Evolutionary conservation across 2,797 vertebrate species (phyloP).

Genomic region (Percopsis omiscomaycus): DNA sequence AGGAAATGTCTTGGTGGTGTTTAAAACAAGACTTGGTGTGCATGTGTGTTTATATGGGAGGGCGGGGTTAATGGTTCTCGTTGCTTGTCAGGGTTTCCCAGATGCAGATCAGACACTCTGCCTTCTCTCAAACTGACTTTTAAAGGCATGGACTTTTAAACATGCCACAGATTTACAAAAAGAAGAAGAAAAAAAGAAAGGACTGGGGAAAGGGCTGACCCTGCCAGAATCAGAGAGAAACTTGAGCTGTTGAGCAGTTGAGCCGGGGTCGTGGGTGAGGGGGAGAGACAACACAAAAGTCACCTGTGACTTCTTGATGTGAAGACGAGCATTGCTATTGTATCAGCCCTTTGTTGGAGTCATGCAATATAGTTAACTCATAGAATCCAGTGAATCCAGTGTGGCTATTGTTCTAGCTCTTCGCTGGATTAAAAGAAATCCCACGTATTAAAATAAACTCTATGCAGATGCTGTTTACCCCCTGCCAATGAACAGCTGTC

Average conservation of each 20-base stretch:
- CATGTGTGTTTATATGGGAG: neutral
- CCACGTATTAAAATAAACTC: slow-evolving; percentile 8
- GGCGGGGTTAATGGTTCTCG: neutral
- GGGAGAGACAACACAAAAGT: neutral
- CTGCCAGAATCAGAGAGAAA: slow-evolving; percentile 13
- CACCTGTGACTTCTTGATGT: neutral
- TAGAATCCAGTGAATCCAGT: neutral
- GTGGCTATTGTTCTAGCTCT: slow-evolving; percentile 5
- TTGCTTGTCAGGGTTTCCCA: slow-evolving; percentile 14
- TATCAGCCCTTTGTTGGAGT: slow-evolving; percentile 6
- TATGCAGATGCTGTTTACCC: slow-evolving; percentile 4
- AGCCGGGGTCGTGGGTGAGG: slow-evolving; percentile 3
- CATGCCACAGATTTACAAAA: slow-evolving; percentile 21
- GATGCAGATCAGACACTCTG: slow-evolving; percentile 18
- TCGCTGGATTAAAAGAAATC: slow-evolving; percentile 2
- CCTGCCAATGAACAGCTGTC: neutral
- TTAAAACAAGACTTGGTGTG: neutral
- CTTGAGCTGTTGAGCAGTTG: neutral
- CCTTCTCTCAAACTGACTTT: slow-evolving; percentile 17
- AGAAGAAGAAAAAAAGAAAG: neutral
- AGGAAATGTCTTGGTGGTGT: neutral
- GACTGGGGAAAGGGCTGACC: slow-evolving; percentile 18
- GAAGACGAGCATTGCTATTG: neutral
- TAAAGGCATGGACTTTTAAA: slow-evolving; percentile 13
- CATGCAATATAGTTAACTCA: slow-evolving; percentile 14